Evolutionary conservation across 2,888 invertebrate genomes (phyloP).

Genomic region (Adelphocoris suturalis): DNA sequence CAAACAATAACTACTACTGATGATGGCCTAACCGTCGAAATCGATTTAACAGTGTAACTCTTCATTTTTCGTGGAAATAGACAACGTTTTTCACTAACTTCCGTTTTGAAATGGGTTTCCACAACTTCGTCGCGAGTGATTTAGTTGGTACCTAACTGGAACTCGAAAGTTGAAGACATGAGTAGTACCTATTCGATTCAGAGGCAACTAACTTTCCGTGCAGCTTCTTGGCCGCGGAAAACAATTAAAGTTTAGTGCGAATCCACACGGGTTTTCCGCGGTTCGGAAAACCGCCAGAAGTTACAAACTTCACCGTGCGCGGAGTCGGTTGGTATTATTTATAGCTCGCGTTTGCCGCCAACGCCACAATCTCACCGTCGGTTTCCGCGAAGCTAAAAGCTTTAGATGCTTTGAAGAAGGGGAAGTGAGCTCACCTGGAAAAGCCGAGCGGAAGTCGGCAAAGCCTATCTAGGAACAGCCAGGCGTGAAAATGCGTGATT

Average conservation of each 20-base stretch:
- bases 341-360: background rate
- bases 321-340: background rate
- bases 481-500: conserved; percentile 2
- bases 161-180: too few species aligned
- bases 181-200: too few species aligned
- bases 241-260: background rate
- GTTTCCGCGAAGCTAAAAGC: background rate
- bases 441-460: background rate
- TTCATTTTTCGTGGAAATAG: too few species aligned
- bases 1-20: too few species aligned
- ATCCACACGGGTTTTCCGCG: background rate
- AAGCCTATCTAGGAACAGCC: background rate
- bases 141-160: too few species aligned
- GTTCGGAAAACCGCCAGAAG: background rate
- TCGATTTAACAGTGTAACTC: too few species aligned
- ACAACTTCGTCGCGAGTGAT: too few species aligned
- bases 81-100: too few species aligned
- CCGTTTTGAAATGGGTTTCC: too few species aligned
- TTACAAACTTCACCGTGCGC: background rate
- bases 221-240: background rate
- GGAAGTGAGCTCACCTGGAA: background rate
- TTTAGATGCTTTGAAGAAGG: background rate
- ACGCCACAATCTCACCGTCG: background rate
- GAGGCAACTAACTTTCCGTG: too few species aligned
- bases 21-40: too few species aligned